Conservation (phyloP, 2,113 vertebrate genomes). For the Pedionomus torquatus region DNA sequence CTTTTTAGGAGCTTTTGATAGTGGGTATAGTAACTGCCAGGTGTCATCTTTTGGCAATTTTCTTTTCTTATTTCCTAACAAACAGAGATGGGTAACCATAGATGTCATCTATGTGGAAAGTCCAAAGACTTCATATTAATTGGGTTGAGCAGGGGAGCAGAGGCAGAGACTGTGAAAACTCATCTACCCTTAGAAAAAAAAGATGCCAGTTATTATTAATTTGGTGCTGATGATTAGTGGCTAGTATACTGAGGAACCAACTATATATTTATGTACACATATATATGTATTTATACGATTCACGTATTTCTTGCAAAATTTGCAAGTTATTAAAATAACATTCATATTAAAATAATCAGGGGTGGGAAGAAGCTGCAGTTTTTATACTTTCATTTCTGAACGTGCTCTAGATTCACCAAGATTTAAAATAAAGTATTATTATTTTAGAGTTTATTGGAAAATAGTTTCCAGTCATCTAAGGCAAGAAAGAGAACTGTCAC, state of each 20-base stretch:
- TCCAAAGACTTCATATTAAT: background rate
- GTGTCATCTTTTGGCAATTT: background rate
- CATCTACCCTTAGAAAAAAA: background rate
- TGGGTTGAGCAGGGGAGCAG: background rate
- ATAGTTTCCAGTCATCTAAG: background rate
- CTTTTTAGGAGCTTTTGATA: background rate
- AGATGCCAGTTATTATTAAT: background rate
- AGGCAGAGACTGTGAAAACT: background rate
- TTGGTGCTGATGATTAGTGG: background rate
- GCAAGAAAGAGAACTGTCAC: background rate
- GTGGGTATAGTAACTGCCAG: background rate
- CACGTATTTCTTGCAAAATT: background rate
- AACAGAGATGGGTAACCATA: background rate
- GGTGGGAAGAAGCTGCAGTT: background rate
- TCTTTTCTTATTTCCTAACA: background rate
- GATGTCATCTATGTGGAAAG: background rate
- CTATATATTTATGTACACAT: fast-evolving
- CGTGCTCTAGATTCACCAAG: background rate
- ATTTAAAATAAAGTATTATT: background rate
- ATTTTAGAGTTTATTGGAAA: background rate
- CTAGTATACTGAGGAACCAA: background rate
- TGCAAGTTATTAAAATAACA: background rate
- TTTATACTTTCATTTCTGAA: background rate
- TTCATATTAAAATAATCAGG: background rate
- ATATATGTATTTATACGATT: background rate